These are phyloP conservation scores for Electrophaes corylata DNA, from an alignment of 2,888 invertebrate genomes.

Conservation along the genomic window DNA sequence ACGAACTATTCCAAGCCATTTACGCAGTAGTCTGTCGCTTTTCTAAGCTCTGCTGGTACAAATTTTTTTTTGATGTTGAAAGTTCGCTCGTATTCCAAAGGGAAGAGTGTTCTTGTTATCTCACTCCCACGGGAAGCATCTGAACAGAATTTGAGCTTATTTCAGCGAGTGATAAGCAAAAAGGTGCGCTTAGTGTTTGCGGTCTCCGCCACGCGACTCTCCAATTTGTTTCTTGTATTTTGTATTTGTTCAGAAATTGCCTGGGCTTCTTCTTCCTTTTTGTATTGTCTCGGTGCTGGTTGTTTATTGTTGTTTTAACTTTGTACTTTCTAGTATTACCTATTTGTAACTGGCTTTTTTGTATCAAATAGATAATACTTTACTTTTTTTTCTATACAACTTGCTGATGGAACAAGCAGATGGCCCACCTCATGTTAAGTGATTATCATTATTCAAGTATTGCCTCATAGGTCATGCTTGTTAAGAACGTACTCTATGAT, in stretches of 20 bases:
- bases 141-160: slow-evolving; percentile 33
- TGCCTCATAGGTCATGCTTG: no score
- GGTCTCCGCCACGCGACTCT: slow-evolving; percentile 27
- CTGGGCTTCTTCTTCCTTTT: slow-evolving; percentile 27
- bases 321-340: slow-evolving; percentile 19
- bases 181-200: slow-evolving; percentile 33
- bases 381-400: background rate
- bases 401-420: no score
- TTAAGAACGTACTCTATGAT: no score
- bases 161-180: slow-evolving; percentile 35
- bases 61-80: slow-evolving; percentile 18
- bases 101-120: slow-evolving; percentile 29
- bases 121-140: slow-evolving; percentile 31
- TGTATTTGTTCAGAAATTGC: slow-evolving; percentile 31
- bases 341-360: slow-evolving; percentile 24
- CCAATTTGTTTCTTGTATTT: slow-evolving; percentile 33
- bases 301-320: slow-evolving; percentile 23
- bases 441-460: no score
- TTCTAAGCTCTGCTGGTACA: slow-evolving; percentile 9
- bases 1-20: slow-evolving; percentile 9
- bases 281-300: slow-evolving; percentile 28
- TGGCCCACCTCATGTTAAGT: no score
- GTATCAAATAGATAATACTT: slow-evolving; percentile 5
- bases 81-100: slow-evolving; percentile 23
- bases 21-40: background rate